These are phyloP conservation scores for Pocillopora grandis DNA, from an alignment of 92 coral and sea anemone species.

Conservation along the genomic window DNA sequence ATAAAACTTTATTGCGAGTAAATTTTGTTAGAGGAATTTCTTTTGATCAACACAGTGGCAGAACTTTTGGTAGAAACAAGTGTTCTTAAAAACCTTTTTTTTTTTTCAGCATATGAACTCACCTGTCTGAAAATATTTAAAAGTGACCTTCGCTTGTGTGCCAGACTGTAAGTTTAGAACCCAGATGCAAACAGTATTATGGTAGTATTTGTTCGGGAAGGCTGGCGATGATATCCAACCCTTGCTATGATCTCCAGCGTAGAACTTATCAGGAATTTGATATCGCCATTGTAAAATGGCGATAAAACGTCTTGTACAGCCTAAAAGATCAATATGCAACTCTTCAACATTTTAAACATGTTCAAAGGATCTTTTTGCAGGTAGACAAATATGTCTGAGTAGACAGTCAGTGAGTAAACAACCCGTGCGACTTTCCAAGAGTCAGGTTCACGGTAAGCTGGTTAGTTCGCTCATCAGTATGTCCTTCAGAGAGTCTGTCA, in stretches of 20 bases:
- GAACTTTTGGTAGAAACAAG: too few species aligned
- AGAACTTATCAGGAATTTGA: conserved; percentile 17
- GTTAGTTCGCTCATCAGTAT: too few species aligned
- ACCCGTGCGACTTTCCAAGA: too few species aligned
- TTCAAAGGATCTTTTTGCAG: background rate
- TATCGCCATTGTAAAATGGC: background rate
- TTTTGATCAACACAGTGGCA: too few species aligned
- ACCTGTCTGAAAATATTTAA: conserved; percentile 64
- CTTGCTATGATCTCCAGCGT: conserved; percentile 60
- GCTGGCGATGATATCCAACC: conserved; percentile 73
- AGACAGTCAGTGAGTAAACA: background rate
- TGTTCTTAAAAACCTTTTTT: background rate
- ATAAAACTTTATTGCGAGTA: too few species aligned
- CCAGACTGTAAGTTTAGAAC: conserved; percentile 62
- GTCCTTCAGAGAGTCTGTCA: too few species aligned
- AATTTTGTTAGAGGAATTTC: too few species aligned
- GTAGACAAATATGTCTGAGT: background rate
- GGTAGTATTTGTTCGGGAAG: conserved; percentile 60
- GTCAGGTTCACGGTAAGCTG: too few species aligned
- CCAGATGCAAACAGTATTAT: conserved; percentile 68
- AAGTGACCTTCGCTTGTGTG: conserved; percentile 56
- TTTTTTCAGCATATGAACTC: conserved; percentile 1
- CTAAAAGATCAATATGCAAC: conserved; percentile 20
- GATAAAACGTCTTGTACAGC: conserved; percentile 43
- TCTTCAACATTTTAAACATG: background rate